Conservation (phyloP, 2,113 vertebrate species). For the Brienomyrus brachyistius region DNA sequence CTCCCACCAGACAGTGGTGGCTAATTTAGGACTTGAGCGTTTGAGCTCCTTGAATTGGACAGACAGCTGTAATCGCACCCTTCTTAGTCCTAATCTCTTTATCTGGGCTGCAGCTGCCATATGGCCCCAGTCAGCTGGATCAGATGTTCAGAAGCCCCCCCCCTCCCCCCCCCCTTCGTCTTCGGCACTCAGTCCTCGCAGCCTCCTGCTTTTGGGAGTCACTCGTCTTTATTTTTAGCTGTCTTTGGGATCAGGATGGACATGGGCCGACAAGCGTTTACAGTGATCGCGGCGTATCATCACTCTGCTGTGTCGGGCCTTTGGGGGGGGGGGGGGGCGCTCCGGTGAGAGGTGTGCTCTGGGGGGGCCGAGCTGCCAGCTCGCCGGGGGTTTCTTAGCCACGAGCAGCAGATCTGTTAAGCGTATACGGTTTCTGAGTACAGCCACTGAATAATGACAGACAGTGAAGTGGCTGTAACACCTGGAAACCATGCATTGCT, state of each 20-base stretch:
- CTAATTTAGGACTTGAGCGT: slow-evolving; percentile 99
- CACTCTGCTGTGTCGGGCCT: slow-evolving; percentile 74
- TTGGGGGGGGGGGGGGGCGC: background rate
- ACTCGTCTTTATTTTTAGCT: slow-evolving; percentile 99
- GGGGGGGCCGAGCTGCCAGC: background rate
- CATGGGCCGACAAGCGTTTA: slow-evolving; percentile 97
- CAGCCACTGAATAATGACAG: background rate
- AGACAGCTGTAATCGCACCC: slow-evolving; percentile 99
- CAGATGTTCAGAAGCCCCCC: slow-evolving; percentile 99
- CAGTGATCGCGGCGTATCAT: slow-evolving; percentile 96
- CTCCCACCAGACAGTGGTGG: slow-evolving; percentile 66
- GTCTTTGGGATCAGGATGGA: slow-evolving; percentile 99
- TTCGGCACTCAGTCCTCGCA: slow-evolving; percentile 74
- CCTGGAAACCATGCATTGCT: background rate
- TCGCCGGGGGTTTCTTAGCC: background rate
- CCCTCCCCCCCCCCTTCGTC: slow-evolving; percentile 83
- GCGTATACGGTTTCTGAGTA: background rate
- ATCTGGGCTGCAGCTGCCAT: slow-evolving; percentile 99
- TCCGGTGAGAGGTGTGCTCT: background rate
- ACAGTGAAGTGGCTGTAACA: background rate
- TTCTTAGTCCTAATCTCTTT: slow-evolving; percentile 99
- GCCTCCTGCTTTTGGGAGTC: slow-evolving; percentile 90
- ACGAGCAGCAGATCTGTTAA: background rate
- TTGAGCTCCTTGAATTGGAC: slow-evolving; percentile 99
- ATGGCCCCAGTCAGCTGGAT: slow-evolving; percentile 99